Base-by-base conservation (phyloP, 2,888 invertebrate species). In the Stratiomys singularior region DNA sequence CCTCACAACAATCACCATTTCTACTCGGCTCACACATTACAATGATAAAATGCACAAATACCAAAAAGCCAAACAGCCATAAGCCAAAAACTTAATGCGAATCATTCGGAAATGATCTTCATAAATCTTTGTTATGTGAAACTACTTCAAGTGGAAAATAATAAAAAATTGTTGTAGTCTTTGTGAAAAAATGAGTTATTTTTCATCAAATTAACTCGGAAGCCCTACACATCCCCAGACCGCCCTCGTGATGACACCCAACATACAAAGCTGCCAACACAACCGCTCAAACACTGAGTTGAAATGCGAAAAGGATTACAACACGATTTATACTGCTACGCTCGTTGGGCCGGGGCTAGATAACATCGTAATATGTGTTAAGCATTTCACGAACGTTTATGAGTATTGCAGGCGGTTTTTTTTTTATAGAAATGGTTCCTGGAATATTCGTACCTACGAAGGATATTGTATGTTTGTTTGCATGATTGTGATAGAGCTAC, bases 71-170 rank as follows among this genome's bases (percentile, higher is more conserved):
- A 74, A 72, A 72, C 27, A 27, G 60, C 60, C 60, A 74, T 58
- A 74, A 58, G 44, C 74, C 58, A 37, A 37, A 52, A 58, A 30
- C 44, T 58, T 74, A 60, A 74, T 74, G 60, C 74, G 74, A 74
- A 74, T 74, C 74, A 60, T 60, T 28, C 74, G 23, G 46, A 74
- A 74, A 58, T 60, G 60, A 30, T 74, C 37, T 74, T 37, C 30
- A 74, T 74, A 74, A 74, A 74, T 74, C 37, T 58, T 74, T 60
- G 74, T 74, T 74, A 74, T 60, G 37, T 37, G 74, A 58, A 37
- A 74, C 60, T 60, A 74, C 60, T 58, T 74, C 74, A 13, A 74
- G 74, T 74, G 74, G 74, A 74, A 74, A 74, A 74, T 60, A 74
- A n/a, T 58, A 74, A 58, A 71, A 71, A 71, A 71, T 71, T 21